A percentile compares a stretch with the other conserved stretches of the same genome.
These are phyloP conservation scores for Cliona cf. orientalis DNA, from an alignment of 37 sponge, comb jelly and placozoan genomes.

Conservation along the genomic window DNA sequence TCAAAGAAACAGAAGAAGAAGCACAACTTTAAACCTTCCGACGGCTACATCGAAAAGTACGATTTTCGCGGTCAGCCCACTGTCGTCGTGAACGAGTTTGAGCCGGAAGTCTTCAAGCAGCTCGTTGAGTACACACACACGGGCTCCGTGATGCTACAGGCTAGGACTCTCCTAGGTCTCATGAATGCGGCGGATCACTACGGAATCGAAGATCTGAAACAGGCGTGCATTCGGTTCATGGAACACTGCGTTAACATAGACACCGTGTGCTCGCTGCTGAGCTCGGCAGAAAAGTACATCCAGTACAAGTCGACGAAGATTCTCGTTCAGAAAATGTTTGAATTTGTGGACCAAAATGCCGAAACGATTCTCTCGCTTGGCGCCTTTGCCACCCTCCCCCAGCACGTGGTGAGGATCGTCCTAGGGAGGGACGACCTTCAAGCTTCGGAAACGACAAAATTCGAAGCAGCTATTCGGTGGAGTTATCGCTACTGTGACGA, in stretches of 20 bases:
- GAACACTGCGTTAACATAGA: constrained; percentile 80
- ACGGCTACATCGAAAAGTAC: constrained; percentile 54
- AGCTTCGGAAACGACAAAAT: constrained; percentile 81
- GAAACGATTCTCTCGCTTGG: constrained; percentile 75
- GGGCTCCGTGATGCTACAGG: constrained; percentile 84
- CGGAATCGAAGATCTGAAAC: constrained; percentile 88
- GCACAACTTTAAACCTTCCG: constrained; percentile 14
- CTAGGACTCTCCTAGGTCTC: constrained; percentile 86
- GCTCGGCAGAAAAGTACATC: constrained; percentile 92
- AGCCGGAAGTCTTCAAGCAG: constrained; percentile 89
- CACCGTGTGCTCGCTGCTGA: constrained; percentile 83
- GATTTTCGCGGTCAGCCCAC: constrained; percentile 57
- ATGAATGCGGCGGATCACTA: constrained; percentile 97
- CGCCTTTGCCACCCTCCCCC: constrained; percentile 78
- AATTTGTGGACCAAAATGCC: constrained; percentile 91
- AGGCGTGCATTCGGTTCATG: constrained; percentile 83
- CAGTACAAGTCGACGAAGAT: constrained; percentile 92
- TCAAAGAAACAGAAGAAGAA: constrained; percentile 34
- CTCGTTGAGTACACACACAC: constrained; percentile 91
- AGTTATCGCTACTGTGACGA: constrained; percentile 35
- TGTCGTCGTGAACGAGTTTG: constrained; percentile 77
- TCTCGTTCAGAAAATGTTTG: constrained; percentile 86
- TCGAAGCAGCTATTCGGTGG: constrained; percentile 86
- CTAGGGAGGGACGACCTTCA: constrained; percentile 85
- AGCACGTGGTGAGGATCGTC: constrained; percentile 89